Evolutionary conservation across 2,888 invertebrate species (phyloP), one percentile per base, ranked within the genome.

Genomic region (Pimpla rufipes): DNA sequence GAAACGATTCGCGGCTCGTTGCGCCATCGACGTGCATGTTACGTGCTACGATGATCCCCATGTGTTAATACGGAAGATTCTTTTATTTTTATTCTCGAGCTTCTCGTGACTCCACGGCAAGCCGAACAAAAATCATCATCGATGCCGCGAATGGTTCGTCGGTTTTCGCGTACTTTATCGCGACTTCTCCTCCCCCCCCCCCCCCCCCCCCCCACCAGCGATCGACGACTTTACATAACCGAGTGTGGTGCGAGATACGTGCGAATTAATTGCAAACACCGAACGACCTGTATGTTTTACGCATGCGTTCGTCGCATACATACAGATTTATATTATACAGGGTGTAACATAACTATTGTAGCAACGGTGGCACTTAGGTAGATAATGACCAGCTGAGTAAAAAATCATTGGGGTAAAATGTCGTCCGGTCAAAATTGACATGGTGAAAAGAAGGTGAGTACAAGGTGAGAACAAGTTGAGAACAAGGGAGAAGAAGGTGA

Each of bases 1-100:
- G 40, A 71, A 71, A 71, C 57, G 71, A 71, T 42, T 42, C 21
- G n/a, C n/a, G 7, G 23, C 42, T 11, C 35, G 16, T 57, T 59
- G 40, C 71, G 45, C 16, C 57, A 57, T n/a, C 45, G 29, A 21
- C 21, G 42, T 40, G 8, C 23, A 55, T 70, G n/a, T n/a, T 70
- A 29, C 40, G 55, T 57, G 40, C 40, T 55, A 42, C 42, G 23
- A 42, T 40, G 70, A 21, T 50, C 40, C 55, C 13, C 42, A 40
- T 42, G 23, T 37, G 40, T 70, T 55, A 70, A 70, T 55, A 40
- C 11, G 42, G 52, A 23, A 40, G 40, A 0, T 55, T 70, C 18
- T 52, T 57, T 47, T 45, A 5, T 47, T 29, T 55, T 70, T 23
- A 57, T 16, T n/a, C 42, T n/a, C 42, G 18, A 59, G 50, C 2